Conservation (phyloP, 2,888 invertebrate species). For the Leptothorax acervorum region DNA sequence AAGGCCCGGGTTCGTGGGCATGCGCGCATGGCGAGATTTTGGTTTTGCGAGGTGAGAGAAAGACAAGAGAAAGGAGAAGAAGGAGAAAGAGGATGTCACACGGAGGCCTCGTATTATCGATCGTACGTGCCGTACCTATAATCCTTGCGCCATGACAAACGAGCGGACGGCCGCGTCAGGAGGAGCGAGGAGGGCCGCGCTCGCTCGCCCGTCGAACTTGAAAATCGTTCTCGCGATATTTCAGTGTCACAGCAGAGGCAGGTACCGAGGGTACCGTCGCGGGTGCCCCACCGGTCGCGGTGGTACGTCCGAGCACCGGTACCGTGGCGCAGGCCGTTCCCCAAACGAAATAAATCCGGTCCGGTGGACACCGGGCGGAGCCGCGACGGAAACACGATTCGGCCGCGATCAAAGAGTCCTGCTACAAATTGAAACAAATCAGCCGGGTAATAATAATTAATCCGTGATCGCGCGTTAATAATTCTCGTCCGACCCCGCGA, state of each 20-base stretch:
- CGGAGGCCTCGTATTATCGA: slow-evolving; percentile 38
- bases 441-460: slow-evolving; percentile 84
- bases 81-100: slow-evolving; percentile 2
- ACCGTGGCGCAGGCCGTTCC: slow-evolving; percentile 14
- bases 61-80: too few species aligned
- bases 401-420: slow-evolving; percentile 82
- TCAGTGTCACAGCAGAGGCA: slow-evolving; percentile 59
- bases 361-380: slow-evolving; percentile 73
- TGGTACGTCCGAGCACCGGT: slow-evolving; percentile 61
- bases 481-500: slow-evolving; percentile 46
- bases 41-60: background rate
- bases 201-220: slow-evolving; percentile 55
- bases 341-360: slow-evolving; percentile 70
- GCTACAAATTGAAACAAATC: slow-evolving; percentile 84
- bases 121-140: slow-evolving; percentile 30
- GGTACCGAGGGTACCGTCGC: slow-evolving; percentile 56
- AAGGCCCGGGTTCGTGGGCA: background rate
- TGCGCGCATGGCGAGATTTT: slow-evolving; percentile 16
- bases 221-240: slow-evolving; percentile 64
- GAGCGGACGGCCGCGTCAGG: slow-evolving; percentile 50
- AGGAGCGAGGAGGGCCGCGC: slow-evolving; percentile 41
- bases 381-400: slow-evolving; percentile 80
- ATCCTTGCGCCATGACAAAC: slow-evolving; percentile 53
- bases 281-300: slow-evolving; percentile 48
- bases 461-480: slow-evolving; percentile 82